Percentiles rank a stretch among this genome's conserved stretches.
Conservation (phyloP, 1,140 invertebrate species). For the Proctacanthus coquilletti region DNA sequence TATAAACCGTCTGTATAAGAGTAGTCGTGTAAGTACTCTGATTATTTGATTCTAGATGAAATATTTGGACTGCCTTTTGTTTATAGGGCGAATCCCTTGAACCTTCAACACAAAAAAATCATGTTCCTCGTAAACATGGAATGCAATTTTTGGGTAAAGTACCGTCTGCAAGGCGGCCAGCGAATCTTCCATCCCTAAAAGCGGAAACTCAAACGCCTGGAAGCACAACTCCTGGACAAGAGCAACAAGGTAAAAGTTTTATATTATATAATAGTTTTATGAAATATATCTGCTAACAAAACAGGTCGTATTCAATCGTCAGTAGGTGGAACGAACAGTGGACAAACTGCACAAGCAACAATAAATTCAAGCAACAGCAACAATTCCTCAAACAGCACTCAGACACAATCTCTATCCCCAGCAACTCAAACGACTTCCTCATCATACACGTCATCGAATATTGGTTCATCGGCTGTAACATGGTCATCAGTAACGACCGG, state of each 20-base stretch:
- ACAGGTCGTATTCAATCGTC: background rate
- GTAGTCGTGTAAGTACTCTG: slow-evolving; percentile 50
- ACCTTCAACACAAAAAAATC: slow-evolving; percentile 72
- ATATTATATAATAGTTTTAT: too few species aligned
- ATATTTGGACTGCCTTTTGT: slow-evolving; percentile 1
- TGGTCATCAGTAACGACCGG: slow-evolving; percentile 29
- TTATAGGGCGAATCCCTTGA: slow-evolving; percentile 71
- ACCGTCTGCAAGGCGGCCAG: slow-evolving; percentile 82
- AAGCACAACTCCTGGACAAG: slow-evolving; percentile 37
- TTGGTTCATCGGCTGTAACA: slow-evolving; percentile 19
- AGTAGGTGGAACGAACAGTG: background rate
- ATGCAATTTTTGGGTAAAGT: slow-evolving; percentile 97
- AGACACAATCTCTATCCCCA: slow-evolving; percentile 5
- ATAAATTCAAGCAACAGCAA: background rate
- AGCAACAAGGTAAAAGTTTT: slow-evolving; percentile 12
- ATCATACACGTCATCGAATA: background rate
- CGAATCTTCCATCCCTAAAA: slow-evolving; percentile 93
- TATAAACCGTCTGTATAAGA: slow-evolving; percentile 93
- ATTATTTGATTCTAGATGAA: slow-evolving; percentile 2
- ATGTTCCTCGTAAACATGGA: slow-evolving; percentile 89
- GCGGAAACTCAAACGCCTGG: slow-evolving; percentile 66
- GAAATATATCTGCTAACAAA: too few species aligned
- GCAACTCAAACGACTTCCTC: background rate
- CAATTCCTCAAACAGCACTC: background rate
- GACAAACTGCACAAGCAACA: background rate